phyloP scores from a whole-genome alignment of 2,113 vertebrate genomes.

The Plecotus auritus region DNA sequence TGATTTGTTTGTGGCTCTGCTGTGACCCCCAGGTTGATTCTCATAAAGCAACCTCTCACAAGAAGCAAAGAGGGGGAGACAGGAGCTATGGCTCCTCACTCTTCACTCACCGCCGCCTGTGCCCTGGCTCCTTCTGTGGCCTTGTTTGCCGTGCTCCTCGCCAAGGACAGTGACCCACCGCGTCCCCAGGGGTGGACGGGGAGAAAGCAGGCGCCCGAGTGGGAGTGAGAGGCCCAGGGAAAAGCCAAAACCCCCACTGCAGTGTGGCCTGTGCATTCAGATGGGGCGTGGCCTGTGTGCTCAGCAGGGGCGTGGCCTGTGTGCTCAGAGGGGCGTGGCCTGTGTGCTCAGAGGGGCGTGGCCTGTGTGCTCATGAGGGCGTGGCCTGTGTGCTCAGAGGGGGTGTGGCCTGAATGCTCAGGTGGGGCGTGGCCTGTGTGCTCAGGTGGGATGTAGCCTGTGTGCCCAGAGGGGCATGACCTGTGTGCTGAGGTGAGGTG shows the following conservation, averaged over 20 bases:
- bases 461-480: not conserved
- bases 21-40: conserved; percentile 64
- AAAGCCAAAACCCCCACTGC: not conserved
- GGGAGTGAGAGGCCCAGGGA: not conserved
- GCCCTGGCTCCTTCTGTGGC: not conserved
- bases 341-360: too few species aligned
- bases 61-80: not conserved
- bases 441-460: too few species aligned
- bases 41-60: conserved; percentile 40
- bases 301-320: not conserved
- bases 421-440: too few species aligned
- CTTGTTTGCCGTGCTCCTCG: not conserved
- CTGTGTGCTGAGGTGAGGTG: too few species aligned
- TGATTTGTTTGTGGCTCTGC: conserved; percentile 70
- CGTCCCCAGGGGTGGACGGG: not conserved
- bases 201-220: accelerated
- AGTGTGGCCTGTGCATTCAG: conserved; percentile 13
- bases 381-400: too few species aligned
- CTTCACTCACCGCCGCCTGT: not conserved
- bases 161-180: not conserved
- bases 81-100: not conserved
- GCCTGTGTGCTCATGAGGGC: not conserved
- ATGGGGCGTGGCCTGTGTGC: not conserved
- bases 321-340: not conserved
- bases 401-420: too few species aligned